A percentile compares a stretch with the other conserved stretches of the same genome.
Conservation (phyloP, 2,888 invertebrate species). For the Lepidonotus clava region DNA sequence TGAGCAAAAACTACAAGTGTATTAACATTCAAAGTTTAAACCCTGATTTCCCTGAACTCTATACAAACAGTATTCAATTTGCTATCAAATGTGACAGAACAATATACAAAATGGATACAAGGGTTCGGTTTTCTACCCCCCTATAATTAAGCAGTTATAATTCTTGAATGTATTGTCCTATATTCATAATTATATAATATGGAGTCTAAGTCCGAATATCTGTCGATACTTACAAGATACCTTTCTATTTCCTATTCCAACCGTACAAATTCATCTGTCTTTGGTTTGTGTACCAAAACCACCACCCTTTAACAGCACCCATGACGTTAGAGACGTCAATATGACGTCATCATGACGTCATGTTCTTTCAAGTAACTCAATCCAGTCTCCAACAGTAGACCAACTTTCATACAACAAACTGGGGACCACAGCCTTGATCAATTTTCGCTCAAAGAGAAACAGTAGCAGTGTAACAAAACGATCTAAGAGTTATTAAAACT, state of each 20-base stretch:
- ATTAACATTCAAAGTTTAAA: background rate
- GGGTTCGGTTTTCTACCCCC: too few species aligned
- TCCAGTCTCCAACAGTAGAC: constrained; percentile 2
- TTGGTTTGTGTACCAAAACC: background rate
- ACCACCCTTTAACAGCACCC: background rate
- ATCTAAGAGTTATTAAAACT: background rate
- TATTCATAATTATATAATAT: too few species aligned
- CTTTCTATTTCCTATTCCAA: too few species aligned
- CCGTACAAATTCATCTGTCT: background rate
- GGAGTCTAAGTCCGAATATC: too few species aligned
- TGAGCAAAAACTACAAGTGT: too few species aligned
- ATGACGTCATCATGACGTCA: background rate
- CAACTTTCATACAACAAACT: background rate
- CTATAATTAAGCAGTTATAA: too few species aligned
- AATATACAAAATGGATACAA: too few species aligned
- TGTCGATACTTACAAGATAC: too few species aligned
- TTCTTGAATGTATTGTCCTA: too few species aligned
- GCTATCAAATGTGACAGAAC: too few species aligned
- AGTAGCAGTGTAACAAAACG: background rate
- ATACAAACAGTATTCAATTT: too few species aligned
- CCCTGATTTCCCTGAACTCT: too few species aligned
- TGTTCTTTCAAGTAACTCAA: background rate
- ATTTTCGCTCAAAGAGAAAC: background rate
- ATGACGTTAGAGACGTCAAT: background rate
- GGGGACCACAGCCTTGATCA: background rate